Base-by-base conservation (phyloP, 1,140 invertebrate species). In the Steinernema feltiae region DNA sequence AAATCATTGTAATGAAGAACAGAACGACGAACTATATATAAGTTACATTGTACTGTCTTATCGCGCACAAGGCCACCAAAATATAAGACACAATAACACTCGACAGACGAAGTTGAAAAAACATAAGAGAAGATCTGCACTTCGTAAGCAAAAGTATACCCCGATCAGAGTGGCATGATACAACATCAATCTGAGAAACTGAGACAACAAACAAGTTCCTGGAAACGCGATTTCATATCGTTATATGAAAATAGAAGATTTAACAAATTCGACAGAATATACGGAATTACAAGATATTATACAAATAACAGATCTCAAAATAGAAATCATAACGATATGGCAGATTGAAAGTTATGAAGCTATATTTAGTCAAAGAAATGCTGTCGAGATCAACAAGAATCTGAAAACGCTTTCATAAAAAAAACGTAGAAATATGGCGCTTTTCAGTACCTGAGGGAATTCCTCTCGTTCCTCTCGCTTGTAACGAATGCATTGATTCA, bases 101-200 rank as follows among this genome's bases (percentile, higher is more conserved):
- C 24, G 53, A 63, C 41, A n/a, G 41, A 46, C 7, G 41, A 46
- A 46, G 7, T n/a, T 63, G 24, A 63, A 63, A 21, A 21, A 7
- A 63, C 7, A 17, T 21, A 27, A 63, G 24, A 63, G 53, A 63
- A 63, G 53, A 63, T 27, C 53, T 15, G 53, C 53, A 63, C 12
- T n/a, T 63, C 24, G 53, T 46, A 63, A 63, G 53, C 53, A 63
- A 63, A 63, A 27, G 24, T 12, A 63, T 63, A 63, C 53, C 53
- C 24, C 53, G 53, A 63, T n/a, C 53, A 27, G 24, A n/a, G n/a
- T n/a, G n/a, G n/a, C n/a, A 63, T 63, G 53, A 63, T 12, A 63
- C 12, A 63, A 63, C 2, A 7, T 3, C 7, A 27, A 63, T 63
- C 3, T 63, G 53, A 17, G 15, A 27, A 63, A 12, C 7, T 3